Evolutionary conservation across 2,888 invertebrate genomes (phyloP), one percentile per base, ranked within the genome.

Genomic region (Rhodophaea formosa): DNA sequence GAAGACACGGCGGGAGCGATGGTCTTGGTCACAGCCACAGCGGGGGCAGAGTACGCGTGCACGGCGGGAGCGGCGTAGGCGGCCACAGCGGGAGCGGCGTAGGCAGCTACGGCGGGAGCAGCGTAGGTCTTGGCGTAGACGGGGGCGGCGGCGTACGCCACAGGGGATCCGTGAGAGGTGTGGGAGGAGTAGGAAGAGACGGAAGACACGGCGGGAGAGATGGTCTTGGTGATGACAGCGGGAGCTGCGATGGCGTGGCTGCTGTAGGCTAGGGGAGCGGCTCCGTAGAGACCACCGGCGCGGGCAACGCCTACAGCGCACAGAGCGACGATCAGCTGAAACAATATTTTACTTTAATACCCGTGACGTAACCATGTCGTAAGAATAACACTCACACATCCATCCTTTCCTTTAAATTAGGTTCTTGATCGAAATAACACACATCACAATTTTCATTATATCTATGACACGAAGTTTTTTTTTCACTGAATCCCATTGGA

Each of bases 231-330:
- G 23, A 23, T 23, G 44, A 84, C 79, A 16, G 85, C 77, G 35
- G 89, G 85, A n/a, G 84, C 82, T 51, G 84, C 82, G 67, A 75
- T 62, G 52, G 79, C 79, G 64, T 80, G 92, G 80, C 72, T 85
- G 80, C 82, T 92, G 84, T 85, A 93, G 67, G 86, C 86, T 67
- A 89, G 73, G 17, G 88, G 89, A 62, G 86, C 90, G 52, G 85
- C 86, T 59, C 84, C 88, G 57, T 82, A 75, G 59, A 93, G 78
- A 63, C 91, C 79, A 65, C 94, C 92, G 66, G 93, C 94, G 73
- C 84, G 92, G 78, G 90, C 93, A 53, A 91, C 84, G 67, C 93
- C 93, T 86, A 94, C 81, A 68, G 91, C 85, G 78, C 94, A 92
- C 73, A 92, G 92, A 70, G 94, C 84, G 64, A 93, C 82, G 79